Evolutionary conservation across 2,797 vertebrate species (phyloP), one percentile per base, ranked within the genome.

Genomic region (Malacoraja senta): DNA sequence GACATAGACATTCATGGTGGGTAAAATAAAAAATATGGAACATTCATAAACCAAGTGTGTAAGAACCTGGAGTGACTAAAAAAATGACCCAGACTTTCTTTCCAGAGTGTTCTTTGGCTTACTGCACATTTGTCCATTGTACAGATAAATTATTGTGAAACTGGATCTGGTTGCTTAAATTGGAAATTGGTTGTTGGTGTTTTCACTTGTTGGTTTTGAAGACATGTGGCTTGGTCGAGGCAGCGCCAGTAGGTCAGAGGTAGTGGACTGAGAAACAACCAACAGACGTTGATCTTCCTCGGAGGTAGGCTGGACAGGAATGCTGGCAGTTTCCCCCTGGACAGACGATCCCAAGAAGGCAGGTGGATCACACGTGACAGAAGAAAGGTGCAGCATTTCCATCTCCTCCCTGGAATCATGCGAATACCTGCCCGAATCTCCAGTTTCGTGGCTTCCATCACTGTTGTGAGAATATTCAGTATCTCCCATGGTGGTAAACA

Each of bases 401-500:
- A 95, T 97, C 94, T 98, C 98, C 90, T 92, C 90, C 15, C 90
- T 74, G 24, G 90, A 92, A 32, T 99, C 98, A 0, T 98, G 98
- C 0, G 99, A 99, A 95, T 98, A 99, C 76, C 98, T 96, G 0
- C 99, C 98, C 0, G 99, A 99, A 95, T 99, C 99, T 0, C 97
- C 97, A 0, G 99, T 99, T 93, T 97, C 98, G 0, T 98, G 98
- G 96, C 99, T 99, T 91, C 97, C 98, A 94, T 99, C 98, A 0
- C 99, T 99, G 96, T 97, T 97, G 8, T 98, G 98, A 0, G 98
- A 99, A 61, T 97, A 98, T 95, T 99, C 99, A 0, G 95, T 96
- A 94, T 99, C 98, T 0, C 95, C 94, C 0, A 92, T 93, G 0
- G 91, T 93, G 1, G 96, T 94, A 1, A 97, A 97, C 0, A 97